phyloP scores from a whole-genome alignment of 2,797 vertebrate species.

The Diplodus sargus region DNA sequence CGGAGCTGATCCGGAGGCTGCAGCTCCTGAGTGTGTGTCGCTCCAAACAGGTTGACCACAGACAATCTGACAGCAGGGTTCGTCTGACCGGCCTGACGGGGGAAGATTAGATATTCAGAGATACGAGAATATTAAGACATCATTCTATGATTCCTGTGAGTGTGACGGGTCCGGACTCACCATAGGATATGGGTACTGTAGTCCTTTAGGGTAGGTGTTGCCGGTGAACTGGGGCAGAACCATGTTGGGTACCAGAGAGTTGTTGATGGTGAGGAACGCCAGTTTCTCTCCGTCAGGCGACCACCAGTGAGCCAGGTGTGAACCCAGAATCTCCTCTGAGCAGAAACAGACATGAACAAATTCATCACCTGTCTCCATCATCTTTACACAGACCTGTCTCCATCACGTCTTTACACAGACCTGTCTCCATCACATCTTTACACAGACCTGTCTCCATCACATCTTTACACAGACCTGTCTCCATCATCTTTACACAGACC shows the following conservation, averaged over 20 bases:
- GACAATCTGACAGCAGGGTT: constrained; percentile 93
- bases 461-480: no score
- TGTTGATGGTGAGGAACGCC: constrained; percentile 94
- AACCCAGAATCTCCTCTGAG: constrained; percentile 92
- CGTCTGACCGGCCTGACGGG: constrained; percentile 91
- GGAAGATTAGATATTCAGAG: not conserved
- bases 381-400: no score
- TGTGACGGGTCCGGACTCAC: constrained; percentile 15
- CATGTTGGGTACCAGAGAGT: constrained; percentile 94
- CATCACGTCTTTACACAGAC: no score
- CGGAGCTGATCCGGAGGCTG: constrained; percentile 91
- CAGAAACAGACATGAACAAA: not conserved
- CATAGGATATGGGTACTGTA: constrained; percentile 90
- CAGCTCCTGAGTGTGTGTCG: constrained; percentile 94
- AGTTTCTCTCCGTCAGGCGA: constrained; percentile 95
- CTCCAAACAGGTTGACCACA: constrained; percentile 95
- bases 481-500: no score
- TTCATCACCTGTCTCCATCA: no score
- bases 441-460: no score
- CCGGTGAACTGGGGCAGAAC: constrained; percentile 93
- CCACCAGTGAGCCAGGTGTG: constrained; percentile 96
- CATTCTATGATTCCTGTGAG: no score
- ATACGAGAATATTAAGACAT: not conserved
- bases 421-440: no score
- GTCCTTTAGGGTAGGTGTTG: constrained; percentile 90